phyloP scores from a whole-genome alignment of 2,113 vertebrate genomes.

The Dasyprocta punctata region DNA sequence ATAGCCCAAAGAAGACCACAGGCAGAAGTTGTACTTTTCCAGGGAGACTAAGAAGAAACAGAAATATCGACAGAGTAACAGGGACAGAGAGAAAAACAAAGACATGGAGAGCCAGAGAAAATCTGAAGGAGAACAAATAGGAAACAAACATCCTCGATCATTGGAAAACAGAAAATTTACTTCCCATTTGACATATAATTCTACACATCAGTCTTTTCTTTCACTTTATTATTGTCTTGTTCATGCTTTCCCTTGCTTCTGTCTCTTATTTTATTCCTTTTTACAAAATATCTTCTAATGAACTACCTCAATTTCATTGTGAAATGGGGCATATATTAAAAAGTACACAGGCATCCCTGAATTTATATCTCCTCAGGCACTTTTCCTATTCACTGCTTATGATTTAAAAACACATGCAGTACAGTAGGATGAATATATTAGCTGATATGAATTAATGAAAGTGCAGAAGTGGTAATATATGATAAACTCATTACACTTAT shows the following conservation, averaged over 20 bases:
- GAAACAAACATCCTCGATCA: not conserved
- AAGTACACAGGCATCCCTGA: not conserved
- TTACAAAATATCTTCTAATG: not conserved
- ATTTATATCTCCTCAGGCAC: slow-evolving; percentile 49
- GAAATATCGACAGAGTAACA: not conserved
- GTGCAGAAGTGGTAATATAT: slow-evolving; percentile 48
- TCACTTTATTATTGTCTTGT: not conserved
- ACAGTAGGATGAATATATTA: slow-evolving; percentile 49
- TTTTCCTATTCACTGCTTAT: slow-evolving; percentile 38
- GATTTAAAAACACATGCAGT: slow-evolving; percentile 60
- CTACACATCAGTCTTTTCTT: not conserved
- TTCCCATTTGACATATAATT: not conserved
- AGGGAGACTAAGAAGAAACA: not conserved
- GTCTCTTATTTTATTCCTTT: not conserved
- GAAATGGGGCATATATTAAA: not conserved
- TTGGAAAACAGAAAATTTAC: not conserved
- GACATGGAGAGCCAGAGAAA: not conserved
- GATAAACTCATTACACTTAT: slow-evolving; percentile 52
- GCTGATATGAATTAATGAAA: slow-evolving; percentile 63
- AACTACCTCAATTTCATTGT: not conserved
- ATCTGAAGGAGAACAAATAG: not conserved
- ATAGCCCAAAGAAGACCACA: not conserved
- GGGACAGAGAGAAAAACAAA: not conserved
- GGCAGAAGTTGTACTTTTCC: not conserved
- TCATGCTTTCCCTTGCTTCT: not conserved